These are phyloP conservation scores for Julus scanicus DNA, from an alignment of 2,888 invertebrate species.

Conservation along the genomic window DNA sequence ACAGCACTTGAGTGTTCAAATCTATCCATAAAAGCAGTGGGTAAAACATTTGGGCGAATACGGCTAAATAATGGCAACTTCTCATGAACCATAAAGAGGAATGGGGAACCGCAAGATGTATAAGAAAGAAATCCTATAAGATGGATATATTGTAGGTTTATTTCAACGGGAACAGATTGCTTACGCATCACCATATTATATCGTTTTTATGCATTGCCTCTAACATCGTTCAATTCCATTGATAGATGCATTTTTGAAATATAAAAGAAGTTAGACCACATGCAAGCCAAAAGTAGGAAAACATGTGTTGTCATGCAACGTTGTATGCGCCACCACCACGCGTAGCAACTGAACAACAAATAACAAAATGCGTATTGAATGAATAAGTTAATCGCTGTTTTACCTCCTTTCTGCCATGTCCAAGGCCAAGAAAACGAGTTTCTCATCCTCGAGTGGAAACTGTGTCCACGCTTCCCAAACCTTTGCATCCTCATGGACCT, in stretches of 20 bases:
- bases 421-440: slow-evolving; percentile 54
- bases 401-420: slow-evolving; percentile 54
- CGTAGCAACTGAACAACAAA: slow-evolving; percentile 32
- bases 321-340: not conserved
- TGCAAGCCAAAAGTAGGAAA: not conserved
- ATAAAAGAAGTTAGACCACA: not conserved
- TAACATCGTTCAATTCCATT: not conserved
- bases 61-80: slow-evolving; percentile 38
- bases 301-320: slow-evolving; percentile 34
- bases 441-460: slow-evolving; percentile 49
- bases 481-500: slow-evolving; percentile 46
- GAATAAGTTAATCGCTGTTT: not conserved
- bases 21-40: slow-evolving; percentile 27
- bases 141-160: not conserved
- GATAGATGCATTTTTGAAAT: not conserved
- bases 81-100: not conserved
- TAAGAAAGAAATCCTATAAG: not conserved
- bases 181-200: not conserved
- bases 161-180: not conserved
- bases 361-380: not conserved
- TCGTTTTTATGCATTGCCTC: not conserved
- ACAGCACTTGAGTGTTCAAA: not conserved
- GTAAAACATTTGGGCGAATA: slow-evolving; percentile 1
- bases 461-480: slow-evolving; percentile 44
- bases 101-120: not conserved